These are phyloP conservation scores for Grammomys dolichurus DNA, from an alignment of 2,113 vertebrate species.

Conservation along the genomic window DNA sequence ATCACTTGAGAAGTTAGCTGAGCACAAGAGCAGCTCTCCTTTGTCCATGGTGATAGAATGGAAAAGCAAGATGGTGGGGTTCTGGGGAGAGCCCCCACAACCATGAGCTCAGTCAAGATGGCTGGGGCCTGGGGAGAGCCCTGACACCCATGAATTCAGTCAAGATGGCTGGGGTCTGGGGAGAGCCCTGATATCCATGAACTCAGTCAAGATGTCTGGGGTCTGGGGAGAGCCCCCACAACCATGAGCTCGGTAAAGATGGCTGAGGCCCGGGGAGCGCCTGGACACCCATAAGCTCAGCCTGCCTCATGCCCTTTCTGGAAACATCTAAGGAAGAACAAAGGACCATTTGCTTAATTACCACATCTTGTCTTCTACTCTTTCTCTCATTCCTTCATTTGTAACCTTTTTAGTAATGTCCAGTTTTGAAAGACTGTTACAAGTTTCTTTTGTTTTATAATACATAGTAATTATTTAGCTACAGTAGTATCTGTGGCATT, in stretches of 20 bases:
- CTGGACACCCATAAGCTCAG: accelerated
- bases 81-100: accelerated
- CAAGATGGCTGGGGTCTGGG: no score
- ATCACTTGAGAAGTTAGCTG: background rate
- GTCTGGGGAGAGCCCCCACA: no score
- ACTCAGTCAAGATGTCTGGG: background rate
- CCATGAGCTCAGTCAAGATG: background rate
- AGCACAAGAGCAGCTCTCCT: accelerated
- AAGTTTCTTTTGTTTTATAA: background rate
- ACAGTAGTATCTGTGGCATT: background rate
- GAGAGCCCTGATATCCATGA: accelerated
- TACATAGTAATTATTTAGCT: background rate
- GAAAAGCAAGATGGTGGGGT: accelerated
- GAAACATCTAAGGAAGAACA: background rate
- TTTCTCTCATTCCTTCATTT: background rate
- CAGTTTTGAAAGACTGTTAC: background rate
- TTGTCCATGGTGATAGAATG: accelerated
- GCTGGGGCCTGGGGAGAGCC: no score
- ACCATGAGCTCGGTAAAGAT: accelerated
- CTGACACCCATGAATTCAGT: no score
- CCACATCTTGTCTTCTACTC: background rate
- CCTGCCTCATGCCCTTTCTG: background rate
- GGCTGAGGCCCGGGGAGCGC: accelerated
- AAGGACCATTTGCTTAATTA: background rate
- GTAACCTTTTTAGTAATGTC: background rate